These are phyloP conservation scores for Discoglossus pictus DNA, from an alignment of 2,797 vertebrate genomes.

Conservation along the genomic window DNA sequence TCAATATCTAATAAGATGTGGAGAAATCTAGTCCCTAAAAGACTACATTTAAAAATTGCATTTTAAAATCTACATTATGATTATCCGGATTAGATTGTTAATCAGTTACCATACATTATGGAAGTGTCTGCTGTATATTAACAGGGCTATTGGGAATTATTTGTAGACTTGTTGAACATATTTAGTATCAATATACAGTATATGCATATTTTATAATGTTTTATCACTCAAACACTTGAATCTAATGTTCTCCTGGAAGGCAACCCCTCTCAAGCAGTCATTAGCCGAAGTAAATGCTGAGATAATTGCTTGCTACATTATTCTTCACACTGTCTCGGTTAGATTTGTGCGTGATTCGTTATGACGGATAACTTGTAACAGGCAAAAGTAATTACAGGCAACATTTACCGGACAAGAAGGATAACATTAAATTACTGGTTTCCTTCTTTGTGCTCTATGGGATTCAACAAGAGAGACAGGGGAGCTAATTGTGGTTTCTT, in stretches of 20 bases:
- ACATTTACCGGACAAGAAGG: constrained; percentile 36
- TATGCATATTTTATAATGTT: background rate
- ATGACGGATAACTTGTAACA: constrained; percentile 41
- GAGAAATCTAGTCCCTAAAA: no score
- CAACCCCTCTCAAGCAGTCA: constrained; percentile 1
- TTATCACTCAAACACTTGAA: background rate
- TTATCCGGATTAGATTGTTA: no score
- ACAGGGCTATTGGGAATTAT: background rate
- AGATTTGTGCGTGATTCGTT: background rate
- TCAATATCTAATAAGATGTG: no score
- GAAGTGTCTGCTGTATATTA: background rate
- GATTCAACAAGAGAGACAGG: constrained; percentile 26
- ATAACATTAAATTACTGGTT: constrained; percentile 42
- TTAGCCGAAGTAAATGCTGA: constrained; percentile 25
- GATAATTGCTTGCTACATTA: constrained; percentile 24
- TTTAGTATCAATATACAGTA: background rate
- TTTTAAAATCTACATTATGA: no score
- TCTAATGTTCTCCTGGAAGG: background rate
- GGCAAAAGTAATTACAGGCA: constrained; percentile 35
- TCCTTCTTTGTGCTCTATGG: constrained; percentile 21
- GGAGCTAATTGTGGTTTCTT: constrained; percentile 39
- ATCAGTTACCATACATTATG: background rate
- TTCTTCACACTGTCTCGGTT: background rate
- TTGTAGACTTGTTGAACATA: background rate
- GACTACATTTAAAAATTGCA: no score